A percentile compares a stretch with the other conserved stretches of the same genome.
phyloP scores from a whole-genome alignment of 2,888 invertebrate species.

The Aphodius granarius region DNA sequence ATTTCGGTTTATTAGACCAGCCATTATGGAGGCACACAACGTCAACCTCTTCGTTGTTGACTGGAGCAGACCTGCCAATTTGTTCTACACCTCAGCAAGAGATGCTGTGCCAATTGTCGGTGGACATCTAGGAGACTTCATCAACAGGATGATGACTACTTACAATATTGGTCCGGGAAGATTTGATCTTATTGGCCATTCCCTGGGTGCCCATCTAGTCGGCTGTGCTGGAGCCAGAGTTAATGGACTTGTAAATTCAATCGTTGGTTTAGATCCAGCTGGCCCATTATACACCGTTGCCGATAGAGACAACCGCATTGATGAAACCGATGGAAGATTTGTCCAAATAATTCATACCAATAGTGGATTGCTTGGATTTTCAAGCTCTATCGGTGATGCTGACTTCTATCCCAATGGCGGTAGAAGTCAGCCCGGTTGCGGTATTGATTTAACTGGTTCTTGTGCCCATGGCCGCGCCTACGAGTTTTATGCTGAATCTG shows the following conservation, averaged over 20 bases:
- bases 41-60: constrained; percentile 47
- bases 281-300: constrained; percentile 38
- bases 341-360: constrained; percentile 49
- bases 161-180: constrained; percentile 33
- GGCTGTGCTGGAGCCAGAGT: constrained; percentile 40
- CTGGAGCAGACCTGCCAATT: constrained; percentile 41
- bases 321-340: constrained; percentile 44
- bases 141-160: constrained; percentile 34
- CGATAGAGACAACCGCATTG: constrained; percentile 42
- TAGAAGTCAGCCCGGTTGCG: constrained; percentile 47
- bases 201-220: constrained; percentile 46
- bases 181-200: constrained; percentile 40
- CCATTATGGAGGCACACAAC: constrained; percentile 38
- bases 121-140: constrained; percentile 37
- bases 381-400: constrained; percentile 43
- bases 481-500: constrained; percentile 53
- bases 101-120: constrained; percentile 39
- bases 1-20: constrained; percentile 34
- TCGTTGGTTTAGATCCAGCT: constrained; percentile 50
- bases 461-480: constrained; percentile 55
- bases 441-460: constrained; percentile 39
- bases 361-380: constrained; percentile 35
- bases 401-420: constrained; percentile 52
- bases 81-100: constrained; percentile 35
- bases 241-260: constrained; percentile 38